Evolutionary conservation across 2,797 vertebrate genomes (phyloP), one percentile per base, ranked within the genome.

Genomic region (Cephalopachus bancanus): DNA sequence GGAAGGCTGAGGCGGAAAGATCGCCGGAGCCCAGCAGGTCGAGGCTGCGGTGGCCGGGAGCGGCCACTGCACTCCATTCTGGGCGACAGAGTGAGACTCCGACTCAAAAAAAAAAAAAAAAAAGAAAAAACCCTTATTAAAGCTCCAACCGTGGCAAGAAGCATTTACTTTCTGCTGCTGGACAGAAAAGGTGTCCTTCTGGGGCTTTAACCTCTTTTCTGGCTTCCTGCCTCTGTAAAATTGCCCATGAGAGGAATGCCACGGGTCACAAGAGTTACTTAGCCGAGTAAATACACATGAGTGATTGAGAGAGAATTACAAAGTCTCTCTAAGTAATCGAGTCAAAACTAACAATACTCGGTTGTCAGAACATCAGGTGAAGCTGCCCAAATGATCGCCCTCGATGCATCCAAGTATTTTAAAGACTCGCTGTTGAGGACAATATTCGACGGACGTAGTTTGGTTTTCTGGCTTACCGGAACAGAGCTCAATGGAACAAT

Each of bases 201-300:
- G 1, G 30, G 16, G 59, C 20, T 83, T 78, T 49, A 16, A 7
- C 24, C 28, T 44, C 55, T n/a, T 94, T 33, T 91, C 79, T 87
- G 93, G 89, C 89, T 89, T 90, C 83, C 83, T 92, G 91, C 65
- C 91, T 89, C 62, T 93, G 85, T 71, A 86, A 96, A 86, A 91
- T 89, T 37, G 74, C 74, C 81, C 37, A 1, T 33, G 20, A 86
- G 75, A 96, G 81, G 91, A 96, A 95, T 65, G 69, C 60, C 33
- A 53, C 0, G 44, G 93, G 91, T 97, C 93, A 94, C 12, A n/a
- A 90, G 89, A 95, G 93, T 88, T 94, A 94, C 92, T 94, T 92
- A 95, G 83, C 72, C 95, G 83, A 90, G 78, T 96, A 91, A 97
- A 98, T 62, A 96, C 49, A 79, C 79, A 49, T 11, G 89, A 95